phyloP scores from a whole-genome alignment of 2,113 vertebrate species.

The Amazona guildingii region DNA sequence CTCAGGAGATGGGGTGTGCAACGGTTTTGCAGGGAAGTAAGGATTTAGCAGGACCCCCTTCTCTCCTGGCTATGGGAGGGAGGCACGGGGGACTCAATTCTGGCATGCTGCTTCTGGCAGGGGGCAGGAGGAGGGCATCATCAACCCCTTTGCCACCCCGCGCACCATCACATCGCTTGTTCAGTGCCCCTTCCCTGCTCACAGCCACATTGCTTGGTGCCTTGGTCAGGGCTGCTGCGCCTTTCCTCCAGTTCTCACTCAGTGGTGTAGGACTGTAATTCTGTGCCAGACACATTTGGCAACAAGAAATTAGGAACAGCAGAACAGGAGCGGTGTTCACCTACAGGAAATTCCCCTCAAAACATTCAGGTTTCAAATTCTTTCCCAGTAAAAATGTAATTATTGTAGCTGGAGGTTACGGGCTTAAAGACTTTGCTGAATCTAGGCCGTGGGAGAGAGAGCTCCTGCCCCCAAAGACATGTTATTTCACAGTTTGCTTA shows the following conservation, averaged over 20 bases:
- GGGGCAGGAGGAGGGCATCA: neutral
- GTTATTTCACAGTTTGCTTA: neutral
- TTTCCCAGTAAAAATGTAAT: neutral
- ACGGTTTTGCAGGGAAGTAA: neutral
- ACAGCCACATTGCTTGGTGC: fast-evolving
- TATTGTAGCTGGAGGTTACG: neutral
- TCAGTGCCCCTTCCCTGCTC: neutral
- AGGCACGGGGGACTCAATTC: fast-evolving
- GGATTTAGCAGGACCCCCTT: neutral
- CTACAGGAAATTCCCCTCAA: neutral
- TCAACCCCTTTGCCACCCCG: fast-evolving
- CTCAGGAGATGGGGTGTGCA: fast-evolving
- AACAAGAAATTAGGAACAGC: neutral
- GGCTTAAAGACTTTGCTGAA: neutral
- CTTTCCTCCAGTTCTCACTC: neutral
- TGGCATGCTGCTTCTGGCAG: neutral
- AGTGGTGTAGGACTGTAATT: fast-evolving
- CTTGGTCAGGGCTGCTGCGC: fast-evolving
- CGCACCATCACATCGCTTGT: fast-evolving
- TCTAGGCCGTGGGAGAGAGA: neutral
- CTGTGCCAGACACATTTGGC: neutral
- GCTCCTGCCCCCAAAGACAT: fast-evolving
- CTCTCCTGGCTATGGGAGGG: neutral
- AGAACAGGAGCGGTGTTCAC: neutral
- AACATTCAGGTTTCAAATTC: neutral